Evolutionary conservation across 2,113 vertebrate species (phyloP), one percentile per base, ranked within the genome.

Genomic region (Saccopteryx bilineata): DNA sequence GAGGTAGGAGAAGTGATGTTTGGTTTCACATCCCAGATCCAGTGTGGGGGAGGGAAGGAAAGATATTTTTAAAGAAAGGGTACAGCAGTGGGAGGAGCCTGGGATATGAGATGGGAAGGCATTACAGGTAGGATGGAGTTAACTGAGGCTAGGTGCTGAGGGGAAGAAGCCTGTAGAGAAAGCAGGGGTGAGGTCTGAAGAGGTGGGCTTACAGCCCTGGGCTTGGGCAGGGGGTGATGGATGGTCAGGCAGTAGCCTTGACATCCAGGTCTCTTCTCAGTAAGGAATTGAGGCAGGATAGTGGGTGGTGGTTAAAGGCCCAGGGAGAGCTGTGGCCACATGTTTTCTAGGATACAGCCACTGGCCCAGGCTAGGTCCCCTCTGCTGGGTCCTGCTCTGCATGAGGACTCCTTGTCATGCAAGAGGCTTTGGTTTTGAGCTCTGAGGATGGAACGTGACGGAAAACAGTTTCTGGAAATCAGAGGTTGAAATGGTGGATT

Each of bases 21-120:
- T 90, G 26, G 48, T 96, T 90, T 93, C 66, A 85, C 14, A 66
- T 66, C 54, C n/a, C 68, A 61, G 56, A 54, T 71, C 66, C 19
- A 46, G 39, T 9, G 14, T 33, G 0, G 9, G 9, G n/a, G 69
- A 71, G 26, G 17, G 23, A 56, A 78, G 28, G 60, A 48, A 76
- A 85, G 74, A 84, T 23, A 21, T 66, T 94, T 92, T 63, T 52
- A 33, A 54, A 93, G 72, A 50, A 65, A 56, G n/a, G 65, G 10
- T 24, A 63, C 8, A 75, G 52, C 58, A 74, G 56, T n/a, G 28
- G 71, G 63, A 10, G 52, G 87, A 79, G 66, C 39, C 23, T 50
- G 60, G 24, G 52, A 9, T 46, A 19, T 14, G 81, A 61, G 46
- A 56, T 23, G 39, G 76, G 82, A 87, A 68, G 21, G 68, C 0